Evolutionary conservation across 2,797 vertebrate species (phyloP).

Genomic region (Parambassis ranga): DNA sequence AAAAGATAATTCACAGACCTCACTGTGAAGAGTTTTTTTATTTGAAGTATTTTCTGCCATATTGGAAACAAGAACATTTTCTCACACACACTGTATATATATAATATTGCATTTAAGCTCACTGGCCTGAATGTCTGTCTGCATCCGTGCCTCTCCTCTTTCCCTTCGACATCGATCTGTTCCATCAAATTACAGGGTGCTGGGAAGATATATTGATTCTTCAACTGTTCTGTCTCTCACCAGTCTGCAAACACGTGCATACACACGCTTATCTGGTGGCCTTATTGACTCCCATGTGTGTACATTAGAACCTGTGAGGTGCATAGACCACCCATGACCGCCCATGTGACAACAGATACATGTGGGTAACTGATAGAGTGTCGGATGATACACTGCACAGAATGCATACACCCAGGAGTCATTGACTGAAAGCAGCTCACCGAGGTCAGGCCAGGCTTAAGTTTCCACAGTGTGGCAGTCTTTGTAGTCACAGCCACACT

Average conservation of each 20-base stretch:
- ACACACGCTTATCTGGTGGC: conserved; percentile 35
- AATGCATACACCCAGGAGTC: neutral
- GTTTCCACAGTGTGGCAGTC: neutral
- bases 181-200: conserved; percentile 79
- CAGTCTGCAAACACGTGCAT: conserved; percentile 41
- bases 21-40: neutral
- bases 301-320: conserved; percentile 53
- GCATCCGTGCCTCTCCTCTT: conserved; percentile 40
- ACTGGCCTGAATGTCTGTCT: conserved; percentile 28
- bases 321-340: conserved; percentile 32
- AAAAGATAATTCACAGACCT: conserved; percentile 7
- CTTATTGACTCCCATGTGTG: conserved; percentile 59
- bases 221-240: conserved; percentile 50
- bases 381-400: neutral
- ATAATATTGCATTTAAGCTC: conserved; percentile 12
- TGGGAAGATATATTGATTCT: conserved; percentile 77
- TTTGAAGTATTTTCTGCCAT: neutral
- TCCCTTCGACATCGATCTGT: conserved; percentile 69
- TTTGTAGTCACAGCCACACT: neutral
- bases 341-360: conserved; percentile 14
- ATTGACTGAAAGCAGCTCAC: neutral
- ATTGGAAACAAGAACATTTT: neutral
- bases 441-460: neutral
- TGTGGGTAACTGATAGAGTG: conserved; percentile 4
- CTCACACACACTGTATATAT: neutral